These are phyloP conservation scores for Willowsia nigromaculata DNA, from an alignment of 2,888 invertebrate species.

Conservation along the genomic window DNA sequence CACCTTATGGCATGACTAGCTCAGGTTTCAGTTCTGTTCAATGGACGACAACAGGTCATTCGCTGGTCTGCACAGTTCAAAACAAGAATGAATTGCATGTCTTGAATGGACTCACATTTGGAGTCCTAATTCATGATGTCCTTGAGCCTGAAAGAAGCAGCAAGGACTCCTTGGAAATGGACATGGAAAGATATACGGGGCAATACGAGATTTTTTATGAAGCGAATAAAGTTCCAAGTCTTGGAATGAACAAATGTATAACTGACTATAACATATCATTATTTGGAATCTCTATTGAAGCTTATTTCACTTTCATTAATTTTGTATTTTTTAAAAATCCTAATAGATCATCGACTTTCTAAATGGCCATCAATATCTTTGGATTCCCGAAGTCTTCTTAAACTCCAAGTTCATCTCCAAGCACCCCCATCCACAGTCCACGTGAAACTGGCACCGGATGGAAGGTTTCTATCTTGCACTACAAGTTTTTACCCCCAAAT, in stretches of 20 bases:
- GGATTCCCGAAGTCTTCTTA: neutral
- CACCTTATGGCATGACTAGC: constrained; percentile 67
- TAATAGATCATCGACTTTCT: neutral
- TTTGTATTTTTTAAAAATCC: neutral
- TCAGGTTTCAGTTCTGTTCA: constrained; percentile 54
- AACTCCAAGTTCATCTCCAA: neutral
- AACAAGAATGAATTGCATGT: constrained; percentile 60
- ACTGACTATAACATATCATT: too few relatives aligned
- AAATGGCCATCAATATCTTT: constrained; percentile 20
- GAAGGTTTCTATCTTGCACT: constrained; percentile 52
- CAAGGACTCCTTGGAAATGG: too few relatives aligned
- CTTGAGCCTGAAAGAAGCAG: constrained; percentile 41
- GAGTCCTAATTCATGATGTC: constrained; percentile 68
- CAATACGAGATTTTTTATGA: constrained; percentile 29
- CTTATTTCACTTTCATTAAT: neutral
- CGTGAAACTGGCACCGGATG: constrained; percentile 65
- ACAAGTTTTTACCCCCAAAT: constrained; percentile 45
- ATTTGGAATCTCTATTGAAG: neutral
- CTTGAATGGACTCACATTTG: constrained; percentile 72
- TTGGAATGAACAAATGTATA: constrained; percentile 41
- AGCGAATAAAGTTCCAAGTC: neutral
- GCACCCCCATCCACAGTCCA: neutral
- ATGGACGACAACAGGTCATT: constrained; percentile 64
- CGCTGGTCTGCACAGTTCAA: constrained; percentile 62
- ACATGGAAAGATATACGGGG: too few relatives aligned